A percentile compares a stretch with the other conserved stretches of the same genome.
phyloP scores from a whole-genome alignment of 1,140 invertebrate species.

The Drosophila aff. region DNA sequence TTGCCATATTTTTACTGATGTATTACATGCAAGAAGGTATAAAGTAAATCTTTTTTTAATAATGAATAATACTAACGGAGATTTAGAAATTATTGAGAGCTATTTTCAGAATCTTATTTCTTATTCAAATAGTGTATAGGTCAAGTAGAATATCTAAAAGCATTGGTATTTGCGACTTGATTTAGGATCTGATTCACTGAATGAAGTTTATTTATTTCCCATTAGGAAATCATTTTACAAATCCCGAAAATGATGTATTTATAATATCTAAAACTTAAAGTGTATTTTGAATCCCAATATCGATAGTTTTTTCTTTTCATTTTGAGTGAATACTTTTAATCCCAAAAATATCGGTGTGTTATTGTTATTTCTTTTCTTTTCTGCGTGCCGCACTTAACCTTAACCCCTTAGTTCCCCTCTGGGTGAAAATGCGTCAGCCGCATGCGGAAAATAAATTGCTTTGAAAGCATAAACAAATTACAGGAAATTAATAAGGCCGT shows the following conservation, averaged over 20 bases:
- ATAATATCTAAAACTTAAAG: not conserved
- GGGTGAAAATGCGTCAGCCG: conserved; percentile 19
- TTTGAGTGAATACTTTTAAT: not conserved
- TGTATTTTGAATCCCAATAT: not conserved
- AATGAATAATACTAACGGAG: not conserved
- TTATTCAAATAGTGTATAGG: too few species aligned
- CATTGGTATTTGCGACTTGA: too few species aligned
- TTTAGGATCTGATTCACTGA: too few species aligned
- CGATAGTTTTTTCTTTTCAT: not conserved
- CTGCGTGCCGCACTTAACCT: conserved; percentile 7
- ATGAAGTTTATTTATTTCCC: too few species aligned
- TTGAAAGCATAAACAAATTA: conserved; percentile 80
- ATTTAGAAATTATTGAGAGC: not conserved
- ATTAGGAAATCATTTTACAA: too few species aligned
- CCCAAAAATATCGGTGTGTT: not conserved
- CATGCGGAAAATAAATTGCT: conserved; percentile 63
- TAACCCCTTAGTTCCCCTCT: conserved; percentile 33
- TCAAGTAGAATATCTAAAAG: too few species aligned
- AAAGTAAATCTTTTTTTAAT: not conserved
- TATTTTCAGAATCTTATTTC: too few species aligned
- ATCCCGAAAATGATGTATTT: too few species aligned
- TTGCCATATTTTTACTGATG: conserved; percentile 1
- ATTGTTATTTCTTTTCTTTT: conserved; percentile 2
- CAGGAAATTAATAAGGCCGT: conserved; percentile 73
- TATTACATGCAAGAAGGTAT: not conserved